Evolutionary conservation across 2,113 vertebrate genomes (phyloP).

Genomic region (Callithrix jacchus): DNA sequence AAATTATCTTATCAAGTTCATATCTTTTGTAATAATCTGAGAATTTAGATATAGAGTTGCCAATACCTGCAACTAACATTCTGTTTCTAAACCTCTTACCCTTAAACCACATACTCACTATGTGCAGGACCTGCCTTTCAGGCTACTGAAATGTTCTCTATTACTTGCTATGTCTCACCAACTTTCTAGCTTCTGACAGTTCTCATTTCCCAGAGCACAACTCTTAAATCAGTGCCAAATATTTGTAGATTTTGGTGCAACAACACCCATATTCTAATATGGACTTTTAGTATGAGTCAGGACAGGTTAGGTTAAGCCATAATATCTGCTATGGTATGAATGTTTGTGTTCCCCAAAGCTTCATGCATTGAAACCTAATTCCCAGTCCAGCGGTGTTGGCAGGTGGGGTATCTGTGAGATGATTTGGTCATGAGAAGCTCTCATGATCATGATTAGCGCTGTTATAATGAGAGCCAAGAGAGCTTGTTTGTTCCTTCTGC

Average conservation of each 20-base stretch:
- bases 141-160: not conserved
- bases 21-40: not conserved
- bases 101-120: not conserved
- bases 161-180: not conserved
- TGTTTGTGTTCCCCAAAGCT: not conserved
- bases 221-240: not conserved
- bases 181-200: not conserved
- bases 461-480: not conserved
- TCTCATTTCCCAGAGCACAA: not conserved
- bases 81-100: not conserved
- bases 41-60: not conserved
- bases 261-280: not conserved
- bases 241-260: not conserved
- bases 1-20: conserved; percentile 31
- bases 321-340: not conserved
- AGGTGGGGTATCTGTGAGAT: not conserved
- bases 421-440: not conserved
- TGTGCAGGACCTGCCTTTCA: not conserved
- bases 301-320: not conserved
- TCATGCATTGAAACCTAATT: not conserved
- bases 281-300: not conserved
- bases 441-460: not conserved
- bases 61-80: not conserved
- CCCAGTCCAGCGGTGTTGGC: not conserved
- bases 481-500: not conserved